These are phyloP conservation scores for Apogon hyalosoma DNA, from an alignment of 2,797 vertebrate genomes.

Conservation along the genomic window DNA sequence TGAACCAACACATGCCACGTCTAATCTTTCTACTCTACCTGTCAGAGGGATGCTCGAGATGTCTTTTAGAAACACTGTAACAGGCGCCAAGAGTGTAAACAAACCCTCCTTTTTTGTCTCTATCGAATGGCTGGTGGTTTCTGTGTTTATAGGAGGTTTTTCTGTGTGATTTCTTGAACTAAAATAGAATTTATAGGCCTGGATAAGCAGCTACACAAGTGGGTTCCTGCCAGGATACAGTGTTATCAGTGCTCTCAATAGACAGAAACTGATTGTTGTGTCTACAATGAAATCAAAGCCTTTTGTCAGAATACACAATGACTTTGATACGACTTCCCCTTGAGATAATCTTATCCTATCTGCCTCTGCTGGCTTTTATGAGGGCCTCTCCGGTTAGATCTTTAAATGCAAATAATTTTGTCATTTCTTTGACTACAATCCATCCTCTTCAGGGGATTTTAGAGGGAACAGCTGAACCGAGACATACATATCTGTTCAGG, in stretches of 20 bases:
- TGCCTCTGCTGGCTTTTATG: constrained; percentile 18
- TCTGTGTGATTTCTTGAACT: background rate
- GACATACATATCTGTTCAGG: constrained; percentile 13
- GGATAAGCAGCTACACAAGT: constrained; percentile 17
- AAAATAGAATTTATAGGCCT: background rate
- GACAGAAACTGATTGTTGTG: constrained; percentile 41
- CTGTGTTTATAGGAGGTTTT: background rate
- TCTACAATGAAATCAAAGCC: constrained; percentile 42
- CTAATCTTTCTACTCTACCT: constrained; percentile 45
- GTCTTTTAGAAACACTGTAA: constrained; percentile 8
- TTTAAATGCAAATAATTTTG: constrained; percentile 29
- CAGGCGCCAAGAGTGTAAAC: background rate
- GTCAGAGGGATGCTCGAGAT: constrained; percentile 26
- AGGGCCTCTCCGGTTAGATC: constrained; percentile 30
- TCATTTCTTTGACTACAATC: constrained; percentile 21
- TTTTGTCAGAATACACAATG: constrained; percentile 41
- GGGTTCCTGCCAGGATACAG: constrained; percentile 35
- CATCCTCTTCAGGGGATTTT: constrained; percentile 5
- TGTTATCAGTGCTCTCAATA: constrained; percentile 25
- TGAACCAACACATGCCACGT: constrained; percentile 43
- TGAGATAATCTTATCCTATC: constrained; percentile 42
- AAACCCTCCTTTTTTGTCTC: background rate
- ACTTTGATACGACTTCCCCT: constrained; percentile 50
- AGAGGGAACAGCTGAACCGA: constrained; percentile 1
- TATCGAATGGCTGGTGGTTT: constrained; percentile 14